Evolutionary conservation across 2,113 vertebrate genomes (phyloP).

Genomic region (Aspiorhynchus laticeps): DNA sequence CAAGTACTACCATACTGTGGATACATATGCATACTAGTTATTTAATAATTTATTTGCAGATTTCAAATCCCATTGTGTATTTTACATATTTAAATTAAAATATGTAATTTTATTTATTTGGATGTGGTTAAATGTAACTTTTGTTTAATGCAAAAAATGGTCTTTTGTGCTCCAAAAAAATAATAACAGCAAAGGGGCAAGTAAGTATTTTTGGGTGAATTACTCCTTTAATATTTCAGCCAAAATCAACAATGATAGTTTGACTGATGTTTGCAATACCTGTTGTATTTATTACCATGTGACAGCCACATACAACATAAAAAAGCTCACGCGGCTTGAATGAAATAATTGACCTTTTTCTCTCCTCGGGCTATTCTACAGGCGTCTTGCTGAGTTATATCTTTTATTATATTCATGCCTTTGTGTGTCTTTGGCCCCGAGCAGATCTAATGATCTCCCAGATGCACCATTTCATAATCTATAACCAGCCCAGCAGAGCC

Average conservation of each 20-base stretch:
- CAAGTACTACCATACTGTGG: no score
- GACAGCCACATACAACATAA: neutral
- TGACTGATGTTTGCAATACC: constrained; percentile 21
- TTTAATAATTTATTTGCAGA: no score
- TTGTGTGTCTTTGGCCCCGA: constrained; percentile 63
- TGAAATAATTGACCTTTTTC: constrained; percentile 51
- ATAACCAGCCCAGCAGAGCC: constrained; percentile 48
- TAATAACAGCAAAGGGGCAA: neutral
- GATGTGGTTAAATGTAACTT: no score
- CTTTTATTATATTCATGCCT: constrained; percentile 69
- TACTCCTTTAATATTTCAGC: constrained; percentile 11
- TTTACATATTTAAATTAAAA: no score
- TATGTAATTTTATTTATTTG: no score
- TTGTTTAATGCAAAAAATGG: no score
- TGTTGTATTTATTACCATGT: constrained; percentile 21
- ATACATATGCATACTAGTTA: no score
- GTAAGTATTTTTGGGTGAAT: neutral
- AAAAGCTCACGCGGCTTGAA: constrained; percentile 14
- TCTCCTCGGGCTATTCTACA: constrained; percentile 36
- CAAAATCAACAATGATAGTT: constrained; percentile 1
- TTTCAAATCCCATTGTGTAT: no score
- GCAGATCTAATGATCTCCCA: constrained; percentile 68
- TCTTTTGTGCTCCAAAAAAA: neutral
- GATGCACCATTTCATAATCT: constrained; percentile 59
- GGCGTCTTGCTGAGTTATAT: constrained; percentile 46